Percentiles rank a stretch among this genome's conserved stretches.
Evolutionary conservation across 2,113 vertebrate genomes (phyloP).

Genomic region (Podilymbus podiceps): DNA sequence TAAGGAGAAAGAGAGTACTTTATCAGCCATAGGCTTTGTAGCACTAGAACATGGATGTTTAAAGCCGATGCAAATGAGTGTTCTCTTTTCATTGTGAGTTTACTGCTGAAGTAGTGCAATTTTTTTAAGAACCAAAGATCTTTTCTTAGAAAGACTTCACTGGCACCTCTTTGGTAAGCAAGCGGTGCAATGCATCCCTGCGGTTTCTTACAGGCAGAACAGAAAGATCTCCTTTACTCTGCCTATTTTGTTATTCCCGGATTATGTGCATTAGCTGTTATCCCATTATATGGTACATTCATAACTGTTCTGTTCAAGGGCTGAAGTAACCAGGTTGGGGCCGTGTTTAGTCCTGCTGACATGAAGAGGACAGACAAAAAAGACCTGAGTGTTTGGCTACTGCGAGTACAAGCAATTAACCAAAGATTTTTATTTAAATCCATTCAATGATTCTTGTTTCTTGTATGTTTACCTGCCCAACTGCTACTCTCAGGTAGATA

Average conservation of each 20-base stretch:
- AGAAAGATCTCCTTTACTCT: constrained; percentile 43
- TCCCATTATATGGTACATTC: constrained; percentile 75
- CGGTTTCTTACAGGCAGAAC: constrained; percentile 37
- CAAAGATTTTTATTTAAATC: neutral
- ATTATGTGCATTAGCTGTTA: constrained; percentile 78
- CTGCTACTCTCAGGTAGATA: neutral
- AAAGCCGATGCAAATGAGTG: constrained; percentile 66
- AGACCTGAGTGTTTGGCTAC: neutral
- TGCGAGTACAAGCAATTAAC: neutral
- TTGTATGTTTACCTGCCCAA: neutral
- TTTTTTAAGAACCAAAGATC: constrained; percentile 61
- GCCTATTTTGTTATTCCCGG: constrained; percentile 63
- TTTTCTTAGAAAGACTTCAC: constrained; percentile 56
- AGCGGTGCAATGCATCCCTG: constrained; percentile 38
- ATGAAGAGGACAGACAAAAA: neutral
- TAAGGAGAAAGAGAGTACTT: constrained; percentile 31
- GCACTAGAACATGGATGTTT: constrained; percentile 23
- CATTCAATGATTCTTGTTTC: neutral
- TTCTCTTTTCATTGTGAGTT: constrained; percentile 47
- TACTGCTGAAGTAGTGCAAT: constrained; percentile 41
- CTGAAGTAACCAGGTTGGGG: constrained; percentile 23
- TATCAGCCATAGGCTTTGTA: constrained; percentile 59
- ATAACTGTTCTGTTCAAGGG: constrained; percentile 66
- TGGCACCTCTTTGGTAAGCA: constrained; percentile 66
- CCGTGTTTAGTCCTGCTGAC: neutral